phyloP scores from a whole-genome alignment of 2,888 invertebrate genomes.

The Drepana falcataria region DNA sequence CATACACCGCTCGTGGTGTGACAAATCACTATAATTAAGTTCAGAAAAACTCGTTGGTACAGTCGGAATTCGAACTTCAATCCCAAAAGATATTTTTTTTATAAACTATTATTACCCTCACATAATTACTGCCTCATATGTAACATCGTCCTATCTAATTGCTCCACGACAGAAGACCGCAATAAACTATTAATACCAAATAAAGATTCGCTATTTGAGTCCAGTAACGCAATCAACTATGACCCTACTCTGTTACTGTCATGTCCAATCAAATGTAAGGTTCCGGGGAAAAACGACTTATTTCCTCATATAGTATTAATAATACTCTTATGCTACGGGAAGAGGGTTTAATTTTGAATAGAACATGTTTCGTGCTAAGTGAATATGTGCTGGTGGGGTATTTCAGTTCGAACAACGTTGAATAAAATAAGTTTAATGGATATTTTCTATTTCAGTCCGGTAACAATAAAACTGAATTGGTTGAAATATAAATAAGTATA shows the following conservation, averaged over 20 bases:
- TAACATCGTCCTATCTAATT: no score
- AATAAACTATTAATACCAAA: slow-evolving; percentile 33
- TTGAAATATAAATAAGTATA: no score
- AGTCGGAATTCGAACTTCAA: no score
- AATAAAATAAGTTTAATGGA: slow-evolving; percentile 34
- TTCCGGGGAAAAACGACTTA: slow-evolving; percentile 16
- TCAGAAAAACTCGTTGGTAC: no score
- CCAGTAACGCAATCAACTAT: slow-evolving; percentile 42
- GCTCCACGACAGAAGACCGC: slow-evolving; percentile 6
- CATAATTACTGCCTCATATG: no score
- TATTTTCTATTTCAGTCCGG: slow-evolving; percentile 26
- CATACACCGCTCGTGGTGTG: no score
- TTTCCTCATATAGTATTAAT: slow-evolving; percentile 10
- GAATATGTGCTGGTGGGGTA: slow-evolving; percentile 10
- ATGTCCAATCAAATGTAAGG: slow-evolving; percentile 46
- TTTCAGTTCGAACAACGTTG: slow-evolving; percentile 21
- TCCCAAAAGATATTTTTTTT: no score
- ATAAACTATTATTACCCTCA: no score
- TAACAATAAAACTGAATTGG: slow-evolving; percentile 11
- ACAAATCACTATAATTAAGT: no score
- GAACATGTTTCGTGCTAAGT: slow-evolving; percentile 11
- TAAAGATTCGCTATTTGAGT: slow-evolving; percentile 36
- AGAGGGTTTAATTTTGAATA: slow-evolving; percentile 19
- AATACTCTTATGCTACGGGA: slow-evolving; percentile 15
- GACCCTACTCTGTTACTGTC: slow-evolving; percentile 53